Evolutionary conservation across 2,888 invertebrate genomes (phyloP).

Genomic region (Catonia carolina): DNA sequence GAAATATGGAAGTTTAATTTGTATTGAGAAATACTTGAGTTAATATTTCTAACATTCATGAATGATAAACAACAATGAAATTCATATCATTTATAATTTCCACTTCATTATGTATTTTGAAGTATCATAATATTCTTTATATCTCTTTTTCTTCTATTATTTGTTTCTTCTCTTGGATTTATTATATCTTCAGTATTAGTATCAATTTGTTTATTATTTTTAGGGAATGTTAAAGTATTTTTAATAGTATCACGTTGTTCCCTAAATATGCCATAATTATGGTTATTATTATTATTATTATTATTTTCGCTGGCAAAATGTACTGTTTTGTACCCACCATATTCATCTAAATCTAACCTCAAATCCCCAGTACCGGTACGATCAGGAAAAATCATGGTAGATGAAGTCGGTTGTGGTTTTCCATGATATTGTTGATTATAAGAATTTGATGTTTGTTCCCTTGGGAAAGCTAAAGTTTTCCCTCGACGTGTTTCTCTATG

Average conservation of each 20-base stretch:
- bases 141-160: not conserved
- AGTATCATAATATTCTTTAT: slow-evolving; percentile 17
- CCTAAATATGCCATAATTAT: not conserved
- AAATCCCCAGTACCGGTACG: slow-evolving; percentile 37
- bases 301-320: slow-evolving; percentile 9
- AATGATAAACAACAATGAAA: not conserved
- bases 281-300: no score
- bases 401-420: slow-evolving; percentile 14
- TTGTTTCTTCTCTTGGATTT: not conserved
- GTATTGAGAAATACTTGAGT: no score
- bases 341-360: slow-evolving; percentile 33
- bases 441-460: not conserved
- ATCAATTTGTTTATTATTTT: not conserved
- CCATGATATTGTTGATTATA: slow-evolving; percentile 25
- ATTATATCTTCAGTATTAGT: not conserved
- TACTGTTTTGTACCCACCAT: slow-evolving; percentile 22
- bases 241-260: slow-evolving; percentile 12
- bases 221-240: slow-evolving; percentile 3
- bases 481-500: not conserved
- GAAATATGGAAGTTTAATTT: no score
- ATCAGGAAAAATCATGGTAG: slow-evolving; percentile 35
- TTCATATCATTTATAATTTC: slow-evolving; percentile 22
- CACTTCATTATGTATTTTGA: slow-evolving; percentile 18
- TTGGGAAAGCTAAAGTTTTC: slow-evolving; percentile 21
- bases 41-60: not conserved